Evolutionary conservation across 1,140 invertebrate species (phyloP), one percentile per base, ranked within the genome.

Genomic region (Zaprionus nigranus): DNA sequence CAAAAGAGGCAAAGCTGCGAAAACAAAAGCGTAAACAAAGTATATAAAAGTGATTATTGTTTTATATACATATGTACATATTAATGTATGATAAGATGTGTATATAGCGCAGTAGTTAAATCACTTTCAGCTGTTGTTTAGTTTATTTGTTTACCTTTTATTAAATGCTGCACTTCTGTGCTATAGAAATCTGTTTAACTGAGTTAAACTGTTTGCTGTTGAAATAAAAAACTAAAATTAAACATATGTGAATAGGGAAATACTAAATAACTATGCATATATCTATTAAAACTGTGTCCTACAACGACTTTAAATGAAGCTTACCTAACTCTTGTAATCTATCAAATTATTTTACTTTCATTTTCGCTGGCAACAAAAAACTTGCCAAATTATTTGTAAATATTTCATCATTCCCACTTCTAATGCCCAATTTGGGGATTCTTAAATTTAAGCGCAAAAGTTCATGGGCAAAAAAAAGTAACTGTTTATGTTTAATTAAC

Each of bases 401-500:
- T 17, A 17, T 46, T 9, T 2, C 40, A 46, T 1, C 40, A 9
- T 46, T 46, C 7, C n/a, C 17, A n/a, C n/a, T n/a, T n/a, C 6
- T 28, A 5, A 2, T 28, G 53, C 24, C 28, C 13, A 5, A 22
- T 49, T 22, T 49, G 3, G 11, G 0, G 5, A 24, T 3, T 2
- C 5, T 59, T 57, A 22, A 24, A 24, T 30, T 28, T 40, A 36
- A 56, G 13, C 36, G 17, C n/a, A 72, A 60, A 58, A 28, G 20
- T 46, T 43, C 2, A 26, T 28, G 3, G 3, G 17, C 3, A 13
- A 12, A 43, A 57, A 62, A 54, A 57, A 58, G 12, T 28, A 36
- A 17, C 26, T 71, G 66, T 76, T 79, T 75, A 66, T 67, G 34
- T 79, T 76, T 76, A 51, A 79, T 79, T 79, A 79, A 76, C 62